Conservation (phyloP, 2,888 invertebrate genomes). For the Peribatodes rhomboidaria region DNA sequence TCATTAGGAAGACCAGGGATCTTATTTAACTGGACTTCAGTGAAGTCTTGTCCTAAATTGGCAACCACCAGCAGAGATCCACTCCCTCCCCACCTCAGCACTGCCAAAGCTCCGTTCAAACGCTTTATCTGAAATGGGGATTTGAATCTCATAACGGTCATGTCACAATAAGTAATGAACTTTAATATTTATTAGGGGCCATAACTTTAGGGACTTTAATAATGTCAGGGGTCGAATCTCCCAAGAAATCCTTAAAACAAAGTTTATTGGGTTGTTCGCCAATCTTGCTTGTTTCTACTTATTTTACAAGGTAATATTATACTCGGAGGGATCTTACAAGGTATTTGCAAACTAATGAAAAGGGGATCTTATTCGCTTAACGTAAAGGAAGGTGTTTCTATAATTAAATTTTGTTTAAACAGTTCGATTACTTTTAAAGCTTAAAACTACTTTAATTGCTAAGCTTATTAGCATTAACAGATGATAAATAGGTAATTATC, state of each 20-base stretch:
- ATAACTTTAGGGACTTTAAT: constrained; percentile 44
- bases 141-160: constrained; percentile 36
- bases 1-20: constrained; percentile 74
- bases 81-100: constrained; percentile 74
- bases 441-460: neutral
- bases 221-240: constrained; percentile 42
- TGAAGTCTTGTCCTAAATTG: constrained; percentile 78
- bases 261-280: constrained; percentile 39
- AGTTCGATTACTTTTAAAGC: constrained; percentile 3
- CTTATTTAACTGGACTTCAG: constrained; percentile 78
- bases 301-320: constrained; percentile 42
- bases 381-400: constrained; percentile 3
- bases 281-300: constrained; percentile 33
- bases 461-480: neutral
- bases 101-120: constrained; percentile 76
- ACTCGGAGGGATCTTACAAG: constrained; percentile 30
- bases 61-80: constrained; percentile 72
- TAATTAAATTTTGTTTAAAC: constrained; percentile 29
- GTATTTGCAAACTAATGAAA: constrained; percentile 35
- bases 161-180: constrained; percentile 38
- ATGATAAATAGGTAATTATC: neutral
- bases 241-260: constrained; percentile 40
- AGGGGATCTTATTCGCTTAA: constrained; percentile 11
- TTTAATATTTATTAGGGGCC: constrained; percentile 43
- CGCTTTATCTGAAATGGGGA: constrained; percentile 82